These are phyloP conservation scores for Crotalus helleri DNA, from an alignment of 2,113 vertebrate species.

Conservation along the genomic window DNA sequence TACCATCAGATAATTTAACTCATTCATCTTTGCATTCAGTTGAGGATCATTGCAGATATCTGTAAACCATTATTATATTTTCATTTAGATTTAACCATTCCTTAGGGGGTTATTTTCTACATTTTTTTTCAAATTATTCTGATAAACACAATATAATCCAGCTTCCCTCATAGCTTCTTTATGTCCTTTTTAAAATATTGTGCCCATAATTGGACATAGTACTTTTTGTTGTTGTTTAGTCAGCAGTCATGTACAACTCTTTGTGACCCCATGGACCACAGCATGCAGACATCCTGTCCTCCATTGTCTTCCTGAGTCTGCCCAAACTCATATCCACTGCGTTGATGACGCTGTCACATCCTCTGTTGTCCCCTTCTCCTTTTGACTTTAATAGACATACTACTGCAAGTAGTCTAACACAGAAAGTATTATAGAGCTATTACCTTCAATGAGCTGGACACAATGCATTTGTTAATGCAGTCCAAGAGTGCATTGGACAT, in stretches of 20 bases:
- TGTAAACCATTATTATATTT: background rate
- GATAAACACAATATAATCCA: too few species aligned
- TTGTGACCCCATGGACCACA: too few species aligned
- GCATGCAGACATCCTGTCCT: too few species aligned
- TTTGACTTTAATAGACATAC: background rate
- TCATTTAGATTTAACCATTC: background rate
- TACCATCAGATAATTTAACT: background rate
- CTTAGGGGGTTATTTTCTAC: too few species aligned
- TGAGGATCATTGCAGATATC: background rate
- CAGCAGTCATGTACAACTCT: too few species aligned
- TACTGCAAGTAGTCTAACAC: background rate
- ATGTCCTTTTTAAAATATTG: background rate
- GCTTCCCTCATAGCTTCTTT: too few species aligned
- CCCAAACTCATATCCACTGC: too few species aligned
- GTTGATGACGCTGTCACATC: too few species aligned
- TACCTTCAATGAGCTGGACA: background rate
- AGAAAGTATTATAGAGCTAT: background rate
- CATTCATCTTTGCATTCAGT: background rate
- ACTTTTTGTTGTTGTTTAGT: background rate
- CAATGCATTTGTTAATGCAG: too few species aligned
- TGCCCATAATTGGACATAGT: background rate
- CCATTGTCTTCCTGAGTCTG: too few species aligned
- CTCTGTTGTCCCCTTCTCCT: too few species aligned
- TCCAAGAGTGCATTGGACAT: background rate
- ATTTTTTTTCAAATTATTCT: too few species aligned